These are phyloP conservation scores for Poecile montanus DNA, from an alignment of 2,797 vertebrate genomes.

Conservation along the genomic window DNA sequence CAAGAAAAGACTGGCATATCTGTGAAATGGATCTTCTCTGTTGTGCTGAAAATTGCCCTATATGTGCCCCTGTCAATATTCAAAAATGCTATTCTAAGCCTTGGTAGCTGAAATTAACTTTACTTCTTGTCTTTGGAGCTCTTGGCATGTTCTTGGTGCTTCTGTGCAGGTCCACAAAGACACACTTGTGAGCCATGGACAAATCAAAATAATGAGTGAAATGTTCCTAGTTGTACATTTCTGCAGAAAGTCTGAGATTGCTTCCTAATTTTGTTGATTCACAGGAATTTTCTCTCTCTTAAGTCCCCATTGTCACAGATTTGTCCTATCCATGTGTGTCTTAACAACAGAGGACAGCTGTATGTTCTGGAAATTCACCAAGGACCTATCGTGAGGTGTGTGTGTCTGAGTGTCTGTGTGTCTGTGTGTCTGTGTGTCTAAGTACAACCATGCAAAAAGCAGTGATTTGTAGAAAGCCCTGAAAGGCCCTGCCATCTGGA, in stretches of 20 bases:
- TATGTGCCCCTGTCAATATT: background rate
- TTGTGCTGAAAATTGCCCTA: background rate
- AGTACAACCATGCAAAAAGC: background rate
- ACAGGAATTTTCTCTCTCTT: background rate
- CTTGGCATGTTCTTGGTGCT: background rate
- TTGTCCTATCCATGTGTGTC: background rate
- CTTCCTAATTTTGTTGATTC: background rate
- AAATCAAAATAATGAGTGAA: background rate
- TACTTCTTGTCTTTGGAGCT: background rate
- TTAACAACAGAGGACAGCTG: background rate
- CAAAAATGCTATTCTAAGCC: background rate
- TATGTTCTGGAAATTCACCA: background rate
- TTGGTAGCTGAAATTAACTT: background rate
- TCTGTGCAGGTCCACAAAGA: background rate
- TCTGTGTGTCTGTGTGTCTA: background rate
- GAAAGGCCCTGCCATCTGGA: background rate
- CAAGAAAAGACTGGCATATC: background rate
- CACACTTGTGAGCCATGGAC: background rate
- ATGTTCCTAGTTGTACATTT: background rate
- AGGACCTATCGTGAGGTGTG: background rate
- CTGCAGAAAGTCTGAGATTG: background rate
- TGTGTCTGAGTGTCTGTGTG: background rate
- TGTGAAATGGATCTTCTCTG: background rate
- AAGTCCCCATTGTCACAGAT: background rate
- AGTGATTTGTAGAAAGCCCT: background rate